Evolutionary conservation across 2,888 invertebrate species (phyloP).

Genomic region (Neoscelio sp.): DNA sequence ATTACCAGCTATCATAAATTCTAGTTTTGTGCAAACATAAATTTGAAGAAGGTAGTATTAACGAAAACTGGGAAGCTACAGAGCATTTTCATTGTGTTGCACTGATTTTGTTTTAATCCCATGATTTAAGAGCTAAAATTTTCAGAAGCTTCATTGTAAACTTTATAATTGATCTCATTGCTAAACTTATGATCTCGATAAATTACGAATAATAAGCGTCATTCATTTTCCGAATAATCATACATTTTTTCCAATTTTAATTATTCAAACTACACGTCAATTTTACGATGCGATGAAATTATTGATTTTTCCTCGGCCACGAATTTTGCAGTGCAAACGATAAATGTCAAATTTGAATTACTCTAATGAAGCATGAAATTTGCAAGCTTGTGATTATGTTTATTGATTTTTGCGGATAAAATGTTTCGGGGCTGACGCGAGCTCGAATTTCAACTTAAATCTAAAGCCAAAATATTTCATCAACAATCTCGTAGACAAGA

Average conservation of each 20-base stretch:
- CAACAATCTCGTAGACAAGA: no score
- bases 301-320: conserved; percentile 30
- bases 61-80: background rate
- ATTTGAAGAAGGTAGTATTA: background rate
- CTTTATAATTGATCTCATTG: conserved; percentile 7
- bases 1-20: no score
- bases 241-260: conserved; percentile 3
- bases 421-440: background rate
- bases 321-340: conserved; percentile 1
- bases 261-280: conserved; percentile 25
- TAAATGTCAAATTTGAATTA: conserved; percentile 47
- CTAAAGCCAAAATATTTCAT: no score
- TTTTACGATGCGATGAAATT: conserved; percentile 18
- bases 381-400: conserved; percentile 27
- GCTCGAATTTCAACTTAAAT: background rate
- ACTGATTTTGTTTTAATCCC: background rate
- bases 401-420: conserved; percentile 43
- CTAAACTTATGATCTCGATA: background rate
- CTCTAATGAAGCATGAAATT: conserved; percentile 28
- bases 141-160: background rate
- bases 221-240: background rate
- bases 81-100: conserved; percentile 4
- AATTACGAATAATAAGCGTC: no score
- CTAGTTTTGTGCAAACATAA: no score
- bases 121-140: conserved; percentile 1